phyloP scores from a whole-genome alignment of 2,797 vertebrate species.

The Florisuga fusca region DNA sequence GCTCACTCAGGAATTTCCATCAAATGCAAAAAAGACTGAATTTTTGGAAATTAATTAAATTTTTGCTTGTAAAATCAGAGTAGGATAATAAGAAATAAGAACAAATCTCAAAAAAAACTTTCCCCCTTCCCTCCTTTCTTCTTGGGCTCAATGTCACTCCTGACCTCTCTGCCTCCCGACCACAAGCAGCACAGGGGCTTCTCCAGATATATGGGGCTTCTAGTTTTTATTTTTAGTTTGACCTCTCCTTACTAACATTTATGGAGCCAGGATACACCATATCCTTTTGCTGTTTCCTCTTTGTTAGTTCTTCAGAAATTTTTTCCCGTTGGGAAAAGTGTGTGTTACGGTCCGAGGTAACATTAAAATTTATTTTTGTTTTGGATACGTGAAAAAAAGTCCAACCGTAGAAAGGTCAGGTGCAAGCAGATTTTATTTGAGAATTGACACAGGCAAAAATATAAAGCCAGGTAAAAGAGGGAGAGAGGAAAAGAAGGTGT shows the following conservation, averaged over 20 bases:
- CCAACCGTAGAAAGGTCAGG: too few relatives aligned
- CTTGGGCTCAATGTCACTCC: neutral
- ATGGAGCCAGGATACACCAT: neutral
- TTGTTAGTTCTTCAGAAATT: neutral
- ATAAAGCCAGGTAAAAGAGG: too few relatives aligned
- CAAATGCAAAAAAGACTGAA: neutral
- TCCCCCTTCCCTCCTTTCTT: neutral
- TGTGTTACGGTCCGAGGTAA: too few relatives aligned
- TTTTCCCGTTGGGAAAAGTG: neutral
- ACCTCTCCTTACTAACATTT: neutral
- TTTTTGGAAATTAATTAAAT: neutral
- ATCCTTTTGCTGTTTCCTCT: neutral
- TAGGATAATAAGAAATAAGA: neutral
- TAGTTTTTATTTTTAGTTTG: neutral
- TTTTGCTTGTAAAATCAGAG: neutral
- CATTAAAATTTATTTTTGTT: too few relatives aligned
- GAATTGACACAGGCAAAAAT: too few relatives aligned
- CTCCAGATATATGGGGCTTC: fast-evolving
- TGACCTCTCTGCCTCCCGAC: neutral
- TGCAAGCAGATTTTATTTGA: too few relatives aligned
- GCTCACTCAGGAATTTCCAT: neutral
- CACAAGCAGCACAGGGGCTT: neutral
- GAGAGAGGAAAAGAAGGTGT: too few relatives aligned
- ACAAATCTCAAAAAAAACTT: neutral
- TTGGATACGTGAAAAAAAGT: too few relatives aligned